A percentile compares a stretch with the other conserved stretches of the same genome.
Conservation (phyloP, 2,113 vertebrate species). For the Ailuropoda melanoleuca region DNA sequence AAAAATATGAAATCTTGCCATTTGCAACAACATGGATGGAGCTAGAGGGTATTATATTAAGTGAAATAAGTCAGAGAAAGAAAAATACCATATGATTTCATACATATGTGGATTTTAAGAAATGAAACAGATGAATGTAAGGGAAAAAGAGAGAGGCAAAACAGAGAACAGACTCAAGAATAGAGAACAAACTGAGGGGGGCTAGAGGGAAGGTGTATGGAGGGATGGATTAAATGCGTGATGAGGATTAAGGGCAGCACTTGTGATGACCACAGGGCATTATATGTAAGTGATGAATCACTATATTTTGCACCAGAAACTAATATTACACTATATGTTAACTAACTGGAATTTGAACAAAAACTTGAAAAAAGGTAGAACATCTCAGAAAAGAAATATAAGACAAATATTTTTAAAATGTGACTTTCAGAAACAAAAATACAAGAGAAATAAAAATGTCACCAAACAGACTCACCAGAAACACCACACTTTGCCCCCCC, state of each 20-base stretch:
- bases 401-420: background rate
- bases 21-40: background rate
- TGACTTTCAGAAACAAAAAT: background rate
- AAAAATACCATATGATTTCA: background rate
- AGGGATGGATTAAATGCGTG: background rate
- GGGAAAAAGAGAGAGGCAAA: background rate
- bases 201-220: background rate
- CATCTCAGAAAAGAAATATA: background rate
- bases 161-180: background rate
- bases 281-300: background rate
- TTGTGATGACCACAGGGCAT: background rate
- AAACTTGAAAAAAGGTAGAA: background rate
- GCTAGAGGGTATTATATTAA: background rate
- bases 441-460: background rate
- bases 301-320: background rate
- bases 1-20: background rate
- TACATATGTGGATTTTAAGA: background rate
- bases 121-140: background rate
- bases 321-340: background rate
- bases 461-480: background rate
- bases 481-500: background rate
- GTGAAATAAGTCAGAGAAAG: background rate
- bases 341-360: background rate
- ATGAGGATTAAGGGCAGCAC: background rate
- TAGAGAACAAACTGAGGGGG: background rate